Percentiles rank a stretch among this genome's conserved stretches.
Evolutionary conservation across 2,113 vertebrate genomes (phyloP).

Genomic region (Orientallactaga bullata): DNA sequence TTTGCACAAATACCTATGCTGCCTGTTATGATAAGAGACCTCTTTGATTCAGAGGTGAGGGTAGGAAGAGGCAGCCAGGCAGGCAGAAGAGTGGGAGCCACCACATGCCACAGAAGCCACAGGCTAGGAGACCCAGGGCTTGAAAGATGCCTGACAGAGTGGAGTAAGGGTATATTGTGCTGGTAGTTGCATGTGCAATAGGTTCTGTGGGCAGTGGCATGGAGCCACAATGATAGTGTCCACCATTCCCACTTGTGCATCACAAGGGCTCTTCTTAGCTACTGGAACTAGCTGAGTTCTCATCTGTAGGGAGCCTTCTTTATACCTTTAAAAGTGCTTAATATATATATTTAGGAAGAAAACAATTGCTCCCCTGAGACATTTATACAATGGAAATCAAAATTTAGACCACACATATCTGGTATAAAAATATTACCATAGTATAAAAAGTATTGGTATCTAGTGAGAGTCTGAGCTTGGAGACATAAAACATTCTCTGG

Average conservation of each 20-base stretch:
- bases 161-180: neutral
- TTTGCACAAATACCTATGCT: neutral
- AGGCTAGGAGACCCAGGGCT: neutral
- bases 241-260: too few species aligned
- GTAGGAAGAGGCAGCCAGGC: neutral
- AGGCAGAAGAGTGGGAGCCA: neutral
- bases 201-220: neutral
- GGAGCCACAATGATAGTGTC: neutral
- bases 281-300: neutral
- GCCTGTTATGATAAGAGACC: neutral
- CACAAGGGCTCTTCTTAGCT: neutral
- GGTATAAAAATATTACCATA: neutral
- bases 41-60: neutral
- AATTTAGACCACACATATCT: slow-evolving; percentile 28
- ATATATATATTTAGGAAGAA: neutral
- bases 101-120: too few species aligned
- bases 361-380: neutral
- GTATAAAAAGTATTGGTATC: neutral
- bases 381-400: slow-evolving; percentile 8
- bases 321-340: slow-evolving; percentile 34
- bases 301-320: neutral
- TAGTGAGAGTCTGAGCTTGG: neutral
- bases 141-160: neutral
- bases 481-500: neutral
- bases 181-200: neutral